Evolutionary conservation across 1,140 invertebrate genomes (phyloP).

Genomic region (Copidosoma floridanum): DNA sequence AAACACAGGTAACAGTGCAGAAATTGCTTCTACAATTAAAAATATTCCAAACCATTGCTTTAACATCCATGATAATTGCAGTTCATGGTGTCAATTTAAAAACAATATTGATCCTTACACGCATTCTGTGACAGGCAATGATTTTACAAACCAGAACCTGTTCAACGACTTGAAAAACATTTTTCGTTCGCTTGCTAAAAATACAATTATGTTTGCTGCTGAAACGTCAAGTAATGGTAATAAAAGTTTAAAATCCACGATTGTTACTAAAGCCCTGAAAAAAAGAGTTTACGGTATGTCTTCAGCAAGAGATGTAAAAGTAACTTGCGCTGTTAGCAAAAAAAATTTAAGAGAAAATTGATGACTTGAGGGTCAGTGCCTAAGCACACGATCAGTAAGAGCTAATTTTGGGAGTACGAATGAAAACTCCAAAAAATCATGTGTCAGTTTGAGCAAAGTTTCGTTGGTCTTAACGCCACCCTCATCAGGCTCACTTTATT

Average conservation of each 20-base stretch:
- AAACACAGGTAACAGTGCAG: conserved; percentile 1
- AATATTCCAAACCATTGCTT: conserved; percentile 26
- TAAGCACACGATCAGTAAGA: no score
- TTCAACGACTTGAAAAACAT: conserved; percentile 20
- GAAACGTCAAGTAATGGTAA: conserved; percentile 27
- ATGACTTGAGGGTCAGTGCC: no score
- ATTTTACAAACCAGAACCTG: conserved; percentile 18
- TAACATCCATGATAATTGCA: conserved; percentile 29
- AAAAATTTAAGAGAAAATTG: conserved; percentile 28
- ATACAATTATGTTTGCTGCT: conserved; percentile 21
- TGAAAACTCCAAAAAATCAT: no score
- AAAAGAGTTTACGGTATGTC: conserved; percentile 23
- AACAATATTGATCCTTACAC: conserved; percentile 26
- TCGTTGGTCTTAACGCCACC: no score
- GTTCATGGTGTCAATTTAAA: conserved; percentile 27
- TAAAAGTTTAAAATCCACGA: conserved; percentile 30
- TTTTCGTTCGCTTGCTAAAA: conserved; percentile 23
- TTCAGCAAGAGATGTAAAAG: conserved; percentile 23
- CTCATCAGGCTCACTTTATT: no score
- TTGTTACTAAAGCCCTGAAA: conserved; percentile 28
- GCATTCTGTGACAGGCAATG: conserved; percentile 20
- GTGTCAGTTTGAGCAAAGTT: no score
- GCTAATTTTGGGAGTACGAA: no score
- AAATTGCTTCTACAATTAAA: conserved; percentile 15
- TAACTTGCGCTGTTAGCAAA: conserved; percentile 15